Conservation (phyloP, 2,113 vertebrate species). For the Physeter macrocephalus region DNA sequence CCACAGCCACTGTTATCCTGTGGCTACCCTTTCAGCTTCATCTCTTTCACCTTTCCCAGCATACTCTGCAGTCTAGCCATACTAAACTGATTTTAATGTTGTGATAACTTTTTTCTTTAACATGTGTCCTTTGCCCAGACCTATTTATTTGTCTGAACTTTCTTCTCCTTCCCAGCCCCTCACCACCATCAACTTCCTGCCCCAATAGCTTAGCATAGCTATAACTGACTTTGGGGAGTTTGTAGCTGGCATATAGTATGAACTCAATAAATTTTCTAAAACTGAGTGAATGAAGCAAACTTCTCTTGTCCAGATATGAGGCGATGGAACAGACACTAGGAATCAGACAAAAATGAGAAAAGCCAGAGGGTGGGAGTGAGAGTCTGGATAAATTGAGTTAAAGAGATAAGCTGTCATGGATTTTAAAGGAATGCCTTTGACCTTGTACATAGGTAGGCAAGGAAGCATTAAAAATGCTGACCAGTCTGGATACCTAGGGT, state of each 20-base stretch:
- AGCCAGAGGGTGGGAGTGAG: not conserved
- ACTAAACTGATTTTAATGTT: not conserved
- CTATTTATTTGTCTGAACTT: not conserved
- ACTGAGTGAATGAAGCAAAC: not conserved
- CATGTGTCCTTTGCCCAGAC: not conserved
- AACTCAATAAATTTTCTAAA: not conserved
- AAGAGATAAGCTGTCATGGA: not conserved
- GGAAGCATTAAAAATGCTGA: not conserved
- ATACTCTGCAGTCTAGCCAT: not conserved
- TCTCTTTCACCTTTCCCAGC: not conserved
- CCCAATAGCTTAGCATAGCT: not conserved
- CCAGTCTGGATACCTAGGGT: not conserved
- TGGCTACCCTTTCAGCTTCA: not conserved
- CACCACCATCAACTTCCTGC: not conserved
- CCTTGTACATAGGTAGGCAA: not conserved
- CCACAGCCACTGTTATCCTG: not conserved
- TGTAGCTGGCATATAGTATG: not conserved
- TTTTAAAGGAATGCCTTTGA: slow-evolving; percentile 13
- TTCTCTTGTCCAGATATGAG: not conserved
- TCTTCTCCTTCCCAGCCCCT: not conserved
- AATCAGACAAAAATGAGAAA: not conserved
- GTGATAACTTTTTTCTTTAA: not conserved
- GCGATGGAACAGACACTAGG: not conserved
- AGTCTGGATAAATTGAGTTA: not conserved
- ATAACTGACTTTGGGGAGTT: not conserved